Evolutionary conservation across 2,888 invertebrate species (phyloP).

Genomic region (Scaptomyza cyrtandrae): DNA sequence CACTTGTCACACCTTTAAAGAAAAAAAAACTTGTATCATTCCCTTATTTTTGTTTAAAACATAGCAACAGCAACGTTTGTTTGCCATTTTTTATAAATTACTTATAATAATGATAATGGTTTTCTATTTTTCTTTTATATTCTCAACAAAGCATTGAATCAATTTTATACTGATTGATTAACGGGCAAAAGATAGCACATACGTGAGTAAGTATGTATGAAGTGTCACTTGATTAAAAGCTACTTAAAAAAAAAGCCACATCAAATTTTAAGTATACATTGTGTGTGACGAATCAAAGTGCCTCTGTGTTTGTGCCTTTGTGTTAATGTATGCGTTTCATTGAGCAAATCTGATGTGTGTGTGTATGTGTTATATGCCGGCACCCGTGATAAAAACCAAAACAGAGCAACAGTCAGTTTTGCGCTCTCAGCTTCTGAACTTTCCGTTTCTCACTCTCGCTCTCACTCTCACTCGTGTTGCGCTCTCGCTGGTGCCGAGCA

Average conservation of each 20-base stretch:
- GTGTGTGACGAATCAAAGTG: slow-evolving; percentile 31
- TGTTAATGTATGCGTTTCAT: slow-evolving; percentile 30
- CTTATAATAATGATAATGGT: slow-evolving; percentile 16
- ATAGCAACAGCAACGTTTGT: neutral
- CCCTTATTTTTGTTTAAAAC: neutral
- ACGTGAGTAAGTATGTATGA: slow-evolving; percentile 31
- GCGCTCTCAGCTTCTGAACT: slow-evolving; percentile 15
- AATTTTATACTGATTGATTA: slow-evolving; percentile 66
- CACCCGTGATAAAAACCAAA: slow-evolving; percentile 57
- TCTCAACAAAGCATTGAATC: slow-evolving; percentile 32
- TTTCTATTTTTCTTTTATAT: slow-evolving; percentile 20
- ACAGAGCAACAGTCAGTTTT: slow-evolving; percentile 55
- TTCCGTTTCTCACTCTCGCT: slow-evolving; percentile 4
- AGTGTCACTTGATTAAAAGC: slow-evolving; percentile 56
- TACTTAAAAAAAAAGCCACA: slow-evolving; percentile 38
- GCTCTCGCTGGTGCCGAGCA: slow-evolving; percentile 26
- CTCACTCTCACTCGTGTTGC: neutral
- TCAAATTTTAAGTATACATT: slow-evolving; percentile 55
- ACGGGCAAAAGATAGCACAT: slow-evolving; percentile 15
- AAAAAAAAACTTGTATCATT: neutral
- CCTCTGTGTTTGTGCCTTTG: slow-evolving; percentile 14
- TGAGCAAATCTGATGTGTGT: slow-evolving; percentile 29
- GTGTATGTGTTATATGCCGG: slow-evolving; percentile 45
- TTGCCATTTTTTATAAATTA: neutral
- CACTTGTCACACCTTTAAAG: neutral